These are phyloP conservation scores for Ptilodon capucinus DNA, from an alignment of 2,888 invertebrate genomes.

Conservation along the genomic window DNA sequence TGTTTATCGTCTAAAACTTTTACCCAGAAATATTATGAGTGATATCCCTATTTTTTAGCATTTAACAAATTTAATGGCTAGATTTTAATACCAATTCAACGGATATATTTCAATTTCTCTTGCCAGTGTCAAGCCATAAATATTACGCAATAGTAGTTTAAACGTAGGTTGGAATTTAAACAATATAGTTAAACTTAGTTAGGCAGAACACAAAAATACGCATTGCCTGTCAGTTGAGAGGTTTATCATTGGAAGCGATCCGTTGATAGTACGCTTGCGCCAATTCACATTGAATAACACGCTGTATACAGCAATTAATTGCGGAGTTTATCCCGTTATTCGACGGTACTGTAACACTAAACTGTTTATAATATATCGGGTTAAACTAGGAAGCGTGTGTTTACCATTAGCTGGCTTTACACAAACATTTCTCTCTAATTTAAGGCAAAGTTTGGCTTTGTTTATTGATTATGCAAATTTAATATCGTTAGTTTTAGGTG, in stretches of 20 bases:
- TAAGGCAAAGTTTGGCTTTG: background rate
- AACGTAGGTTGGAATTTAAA: too few species aligned
- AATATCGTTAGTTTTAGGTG: background rate
- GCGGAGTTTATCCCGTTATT: slow-evolving; percentile 28
- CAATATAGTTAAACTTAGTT: too few species aligned
- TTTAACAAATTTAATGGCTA: too few species aligned
- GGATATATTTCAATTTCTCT: too few species aligned
- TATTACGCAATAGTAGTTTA: too few species aligned
- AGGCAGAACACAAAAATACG: background rate
- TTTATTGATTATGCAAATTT: background rate
- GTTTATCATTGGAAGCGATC: slow-evolving; percentile 52
- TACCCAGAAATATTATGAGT: too few species aligned
- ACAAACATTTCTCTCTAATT: slow-evolving; percentile 8
- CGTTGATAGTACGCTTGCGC: slow-evolving; percentile 47
- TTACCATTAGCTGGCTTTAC: slow-evolving; percentile 11
- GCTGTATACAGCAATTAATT: slow-evolving; percentile 37
- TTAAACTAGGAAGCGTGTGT: slow-evolving; percentile 17
- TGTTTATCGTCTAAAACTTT: too few species aligned
- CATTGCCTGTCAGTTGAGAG: slow-evolving; percentile 1
- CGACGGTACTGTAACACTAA: slow-evolving; percentile 14
- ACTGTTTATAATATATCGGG: slow-evolving; percentile 17
- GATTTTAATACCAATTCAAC: too few species aligned
- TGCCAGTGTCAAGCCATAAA: too few species aligned
- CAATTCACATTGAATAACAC: slow-evolving; percentile 48
- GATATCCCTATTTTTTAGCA: too few species aligned